These are phyloP conservation scores for Zygogramma bicolorata DNA, from an alignment of 2,888 invertebrate genomes.

Conservation along the genomic window DNA sequence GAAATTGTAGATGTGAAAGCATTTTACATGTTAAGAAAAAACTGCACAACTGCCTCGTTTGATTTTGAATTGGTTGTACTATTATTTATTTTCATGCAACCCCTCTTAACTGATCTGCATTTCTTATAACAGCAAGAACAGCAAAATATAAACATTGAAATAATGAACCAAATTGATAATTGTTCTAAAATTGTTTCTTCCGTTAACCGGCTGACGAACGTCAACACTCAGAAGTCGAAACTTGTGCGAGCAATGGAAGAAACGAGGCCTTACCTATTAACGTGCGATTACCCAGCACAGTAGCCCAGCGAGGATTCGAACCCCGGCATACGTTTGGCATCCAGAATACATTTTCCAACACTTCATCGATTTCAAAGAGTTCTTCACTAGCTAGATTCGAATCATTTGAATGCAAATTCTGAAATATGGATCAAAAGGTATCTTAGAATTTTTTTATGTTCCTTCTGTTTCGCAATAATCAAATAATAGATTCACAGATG, in stretches of 20 bases:
- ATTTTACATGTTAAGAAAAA: not conserved
- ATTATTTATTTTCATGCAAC: no score
- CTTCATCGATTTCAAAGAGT: conserved; percentile 18
- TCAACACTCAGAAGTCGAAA: no score
- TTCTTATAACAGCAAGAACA: conserved; percentile 23
- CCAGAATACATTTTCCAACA: conserved; percentile 6
- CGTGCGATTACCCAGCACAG: no score
- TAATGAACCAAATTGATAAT: no score
- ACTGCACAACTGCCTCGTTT: not conserved
- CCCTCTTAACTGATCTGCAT: conserved; percentile 7
- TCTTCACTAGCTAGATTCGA: conserved; percentile 22
- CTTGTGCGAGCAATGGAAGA: no score
- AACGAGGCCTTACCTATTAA: no score
- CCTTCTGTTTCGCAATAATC: no score
- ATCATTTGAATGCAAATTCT: conserved; percentile 23
- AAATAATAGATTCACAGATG: conserved; percentile 16
- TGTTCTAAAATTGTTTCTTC: no score
- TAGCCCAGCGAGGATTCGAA: no score
- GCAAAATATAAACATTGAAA: no score
- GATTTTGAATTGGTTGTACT: not conserved
- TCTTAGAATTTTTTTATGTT: conserved; percentile 1
- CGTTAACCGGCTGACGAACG: no score
- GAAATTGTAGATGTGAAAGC: not conserved
- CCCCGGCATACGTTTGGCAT: conserved; percentile 6
- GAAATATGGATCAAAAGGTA: conserved; percentile 25